Evolutionary conservation across 2,113 vertebrate genomes (phyloP).

Genomic region (Podarcis muralis): DNA sequence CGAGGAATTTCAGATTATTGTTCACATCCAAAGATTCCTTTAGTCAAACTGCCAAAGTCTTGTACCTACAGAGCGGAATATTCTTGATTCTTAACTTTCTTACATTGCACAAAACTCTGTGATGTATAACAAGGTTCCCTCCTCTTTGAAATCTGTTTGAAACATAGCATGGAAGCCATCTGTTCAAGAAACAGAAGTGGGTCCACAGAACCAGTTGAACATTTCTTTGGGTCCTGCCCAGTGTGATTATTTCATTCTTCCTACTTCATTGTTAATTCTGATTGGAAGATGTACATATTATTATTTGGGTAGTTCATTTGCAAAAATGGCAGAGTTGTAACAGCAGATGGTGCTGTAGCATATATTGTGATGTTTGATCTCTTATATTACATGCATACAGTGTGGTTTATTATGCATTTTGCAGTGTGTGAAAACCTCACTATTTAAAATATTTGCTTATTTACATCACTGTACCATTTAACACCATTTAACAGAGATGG

Average conservation of each 20-base stretch:
- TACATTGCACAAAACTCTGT: background rate
- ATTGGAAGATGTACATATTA: background rate
- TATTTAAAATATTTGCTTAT: background rate
- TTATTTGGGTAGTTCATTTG: background rate
- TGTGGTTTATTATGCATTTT: background rate
- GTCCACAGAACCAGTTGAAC: background rate
- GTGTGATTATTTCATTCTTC: background rate
- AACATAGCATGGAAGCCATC: background rate
- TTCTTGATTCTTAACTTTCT: background rate
- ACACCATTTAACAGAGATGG: background rate
- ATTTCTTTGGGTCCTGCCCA: background rate
- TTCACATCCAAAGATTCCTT: background rate
- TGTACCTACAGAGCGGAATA: background rate
- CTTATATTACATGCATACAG: background rate
- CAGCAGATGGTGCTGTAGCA: constrained; percentile 36
- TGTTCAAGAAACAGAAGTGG: background rate
- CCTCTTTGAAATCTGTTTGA: background rate
- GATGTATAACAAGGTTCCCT: background rate
- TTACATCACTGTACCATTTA: background rate
- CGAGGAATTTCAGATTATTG: background rate
- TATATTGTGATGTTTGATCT: background rate
- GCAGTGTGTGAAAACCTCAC: background rate
- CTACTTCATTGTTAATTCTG: background rate
- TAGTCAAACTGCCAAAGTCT: background rate
- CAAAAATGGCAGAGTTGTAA: constrained; percentile 7